Base-by-base conservation (phyloP, 1,140 invertebrate species). In the Matsumurasca onukii region DNA sequence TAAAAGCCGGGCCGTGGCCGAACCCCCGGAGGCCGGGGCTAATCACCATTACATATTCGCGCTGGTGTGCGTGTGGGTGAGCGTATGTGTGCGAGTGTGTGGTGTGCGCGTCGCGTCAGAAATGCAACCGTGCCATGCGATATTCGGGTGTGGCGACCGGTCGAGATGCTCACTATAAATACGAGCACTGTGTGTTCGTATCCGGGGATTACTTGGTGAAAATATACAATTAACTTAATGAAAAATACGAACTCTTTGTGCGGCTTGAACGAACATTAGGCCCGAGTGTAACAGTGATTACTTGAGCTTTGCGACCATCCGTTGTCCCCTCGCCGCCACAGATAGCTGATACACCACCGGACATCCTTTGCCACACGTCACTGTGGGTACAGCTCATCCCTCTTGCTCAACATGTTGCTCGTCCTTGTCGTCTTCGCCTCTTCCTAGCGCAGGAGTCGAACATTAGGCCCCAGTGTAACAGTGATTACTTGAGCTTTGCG, bases 151-250 rank as follows among this genome's bases (percentile, higher is more conserved):
- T 3, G 57, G 57, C 30, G 57, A 9, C 17, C 24, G 51, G 51
- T 22, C 5, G 5, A 61, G 57, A 61, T 61, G n/a, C 57, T 22
- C 20, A 61, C 30, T 61, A 61, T 27, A 29, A 27, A 22, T 12
- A 61, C 30, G 57, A 27, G 30, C 30, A 61, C 30, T 27, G 30
- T 61, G 30, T 61, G 57, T 61, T 61, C 27, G 57, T 31, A 61
- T 31, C 57, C 25, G 12, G 57, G 57, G 57, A 61, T 61, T 61
- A 61, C 57, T 29, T 31, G 57, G 57, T 31, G 20, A 30, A 61
- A 61, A 61, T 61, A 31, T 61, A 61, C 57, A 61, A 61, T 61
- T 61, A 61, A 61, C 30, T 61, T 29, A 61, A 61, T 61, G 57
- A 61, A 61, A 27, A 31, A 31, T 61, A 61, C 49, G 49, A 5